Percentiles rank a stretch among this genome's conserved stretches.
phyloP scores from a whole-genome alignment of 2,888 invertebrate genomes.

The Catonia carolina region DNA sequence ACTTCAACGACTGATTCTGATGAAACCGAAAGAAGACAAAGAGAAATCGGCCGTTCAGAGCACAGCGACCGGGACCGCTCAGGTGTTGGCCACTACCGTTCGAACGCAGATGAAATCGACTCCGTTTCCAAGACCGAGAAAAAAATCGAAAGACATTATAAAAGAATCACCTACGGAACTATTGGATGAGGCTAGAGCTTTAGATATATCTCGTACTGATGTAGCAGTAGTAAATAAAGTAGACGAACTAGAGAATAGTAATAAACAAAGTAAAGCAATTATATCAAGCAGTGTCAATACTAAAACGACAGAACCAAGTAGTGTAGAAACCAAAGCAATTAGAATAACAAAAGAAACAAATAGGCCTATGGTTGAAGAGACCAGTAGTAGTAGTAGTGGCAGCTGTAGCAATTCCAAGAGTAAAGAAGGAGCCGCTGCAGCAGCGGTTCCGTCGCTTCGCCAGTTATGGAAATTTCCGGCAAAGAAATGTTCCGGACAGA shows the following conservation, averaged over 20 bases:
- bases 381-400: background rate
- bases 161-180: background rate
- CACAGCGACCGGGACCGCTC: constrained; percentile 31
- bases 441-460: background rate
- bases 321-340: no score
- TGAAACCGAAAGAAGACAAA: constrained; percentile 69
- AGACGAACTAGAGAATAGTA: no score
- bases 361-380: background rate
- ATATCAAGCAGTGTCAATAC: no score
- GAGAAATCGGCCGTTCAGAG: constrained; percentile 40
- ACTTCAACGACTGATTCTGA: constrained; percentile 62
- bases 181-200: constrained; percentile 6
- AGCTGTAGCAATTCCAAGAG: background rate
- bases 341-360: no score
- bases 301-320: no score
- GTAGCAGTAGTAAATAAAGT: constrained; percentile 8
- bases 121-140: constrained; percentile 15
- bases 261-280: no score
- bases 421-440: background rate
- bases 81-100: constrained; percentile 35
- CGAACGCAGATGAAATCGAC: constrained; percentile 33
- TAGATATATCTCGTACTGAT: constrained; percentile 2
- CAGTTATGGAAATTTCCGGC: background rate
- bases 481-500: background rate
- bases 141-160: constrained; percentile 19